Base-by-base conservation (phyloP, 2,888 invertebrate genomes). In the Arge pagana region DNA sequence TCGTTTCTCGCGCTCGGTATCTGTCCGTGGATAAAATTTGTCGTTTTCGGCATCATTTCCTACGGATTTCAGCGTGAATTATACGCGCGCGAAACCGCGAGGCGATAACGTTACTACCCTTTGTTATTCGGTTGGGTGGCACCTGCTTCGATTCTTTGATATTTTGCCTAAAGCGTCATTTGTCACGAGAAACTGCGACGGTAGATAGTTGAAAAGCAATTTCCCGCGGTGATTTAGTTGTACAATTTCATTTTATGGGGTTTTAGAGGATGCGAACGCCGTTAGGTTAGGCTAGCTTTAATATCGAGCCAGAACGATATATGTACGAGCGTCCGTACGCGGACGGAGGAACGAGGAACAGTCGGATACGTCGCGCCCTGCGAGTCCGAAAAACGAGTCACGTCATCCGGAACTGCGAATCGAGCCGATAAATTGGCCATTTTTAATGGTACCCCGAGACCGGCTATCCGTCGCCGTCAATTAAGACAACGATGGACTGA, bases 221-320 rank as follows among this genome's bases (percentile, higher is more conserved):
- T 57, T 55, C 41, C 50, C 40, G 28, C 59, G 45, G 60, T 62
- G 67, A 69, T 69, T 68, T 65, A 66, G 60, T 54, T 55, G 49
- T 58, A 60, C 60, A 59, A 66, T 63, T 65, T 58, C 62, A 58
- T 65, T 66, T 68, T 64, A 66, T 63, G 62, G 62, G 51, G 50
- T 43, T 40, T 40, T 33, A 45, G 45, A 45, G n/a, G 31, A 45
- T 45, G n/a, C n/a, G n/a, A 45, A 30, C 28, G 30, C 30, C 33
- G 45, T 33, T 33, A 45, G 23, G 45, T 15, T 45, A 33, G 33
- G 45, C 18, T 23, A 16, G 33, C 33, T 45, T 23, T 33, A 45
- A 23, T 45, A 45, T 45, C 45, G 45, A 21, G 11, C 33, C 23
- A 16, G 11, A 33, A 11, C 42, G n/a, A 33, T 33, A n/a, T 42